Conservation (phyloP, 2,797 vertebrate genomes). For the Benthosema pterotum region DNA sequence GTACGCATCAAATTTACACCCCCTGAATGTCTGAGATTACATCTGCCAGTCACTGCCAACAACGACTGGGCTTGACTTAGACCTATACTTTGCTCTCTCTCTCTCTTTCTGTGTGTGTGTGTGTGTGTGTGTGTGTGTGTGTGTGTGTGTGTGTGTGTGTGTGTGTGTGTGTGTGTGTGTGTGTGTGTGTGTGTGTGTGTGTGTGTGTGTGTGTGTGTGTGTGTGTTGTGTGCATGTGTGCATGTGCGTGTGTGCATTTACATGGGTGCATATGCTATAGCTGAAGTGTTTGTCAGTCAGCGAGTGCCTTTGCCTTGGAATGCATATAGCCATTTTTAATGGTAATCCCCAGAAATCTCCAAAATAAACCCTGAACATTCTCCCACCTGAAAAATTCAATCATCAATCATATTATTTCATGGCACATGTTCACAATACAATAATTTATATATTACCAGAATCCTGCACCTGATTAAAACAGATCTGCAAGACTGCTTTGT, state of each 20-base stretch:
- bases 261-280: neutral
- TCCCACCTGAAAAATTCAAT: too few species aligned
- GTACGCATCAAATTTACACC: neutral
- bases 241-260: neutral
- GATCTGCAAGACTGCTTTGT: conserved; percentile 60
- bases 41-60: neutral
- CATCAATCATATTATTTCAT: too few species aligned
- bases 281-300: conserved; percentile 3
- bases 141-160: conserved; percentile 12
- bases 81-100: too few species aligned
- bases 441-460: conserved; percentile 47
- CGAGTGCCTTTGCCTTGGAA: neutral
- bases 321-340: neutral
- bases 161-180: neutral
- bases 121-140: conserved; percentile 3
- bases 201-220: neutral
- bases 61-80: conserved; percentile 6
- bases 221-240: neutral
- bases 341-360: conserved; percentile 17
- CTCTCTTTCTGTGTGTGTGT: neutral
- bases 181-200: conserved; percentile 8
- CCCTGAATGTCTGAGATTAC: conserved; percentile 9
- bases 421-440: neutral
- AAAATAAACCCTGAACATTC: conserved; percentile 1
- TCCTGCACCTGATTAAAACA: conserved; percentile 57